A percentile compares a stretch with the other conserved stretches of the same genome.
These are phyloP conservation scores for Loris lydekkerianus DNA, from an alignment of 2,797 vertebrate species.

Conservation along the genomic window DNA sequence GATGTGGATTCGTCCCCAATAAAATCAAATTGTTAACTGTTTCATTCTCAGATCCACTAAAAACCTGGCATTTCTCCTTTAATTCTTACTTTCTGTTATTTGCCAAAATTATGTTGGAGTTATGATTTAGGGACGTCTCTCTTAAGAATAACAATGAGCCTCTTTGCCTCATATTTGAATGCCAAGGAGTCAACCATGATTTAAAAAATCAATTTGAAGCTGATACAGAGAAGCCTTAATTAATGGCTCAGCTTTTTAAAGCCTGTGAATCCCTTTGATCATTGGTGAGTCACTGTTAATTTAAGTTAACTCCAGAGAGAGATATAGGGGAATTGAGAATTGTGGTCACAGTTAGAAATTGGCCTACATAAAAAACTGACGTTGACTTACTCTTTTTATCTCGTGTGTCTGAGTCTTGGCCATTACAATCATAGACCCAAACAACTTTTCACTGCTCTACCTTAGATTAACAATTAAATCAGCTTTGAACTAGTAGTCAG, in stretches of 20 bases:
- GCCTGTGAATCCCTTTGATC: constrained; percentile 43
- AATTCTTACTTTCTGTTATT: constrained; percentile 43
- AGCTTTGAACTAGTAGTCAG: not conserved
- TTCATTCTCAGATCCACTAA: not conserved
- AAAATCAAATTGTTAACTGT: not conserved
- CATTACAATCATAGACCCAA: constrained; percentile 29
- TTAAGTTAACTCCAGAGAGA: constrained; percentile 46
- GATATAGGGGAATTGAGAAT: not conserved
- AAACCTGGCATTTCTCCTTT: constrained; percentile 19
- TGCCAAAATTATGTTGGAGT: constrained; percentile 46
- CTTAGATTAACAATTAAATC: constrained; percentile 46
- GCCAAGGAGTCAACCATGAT: constrained; percentile 22
- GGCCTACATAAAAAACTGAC: constrained; percentile 14
- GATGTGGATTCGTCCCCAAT: not conserved
- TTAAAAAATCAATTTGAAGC: constrained; percentile 54
- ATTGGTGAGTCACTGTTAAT: constrained; percentile 51
- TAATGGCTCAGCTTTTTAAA: constrained; percentile 55
- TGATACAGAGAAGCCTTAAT: constrained; percentile 50
- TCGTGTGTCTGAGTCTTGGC: not conserved
- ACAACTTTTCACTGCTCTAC: constrained; percentile 20
- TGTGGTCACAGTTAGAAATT: constrained; percentile 33
- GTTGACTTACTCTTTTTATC: not conserved
- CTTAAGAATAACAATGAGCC: constrained; percentile 20
- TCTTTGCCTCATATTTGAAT: constrained; percentile 37
- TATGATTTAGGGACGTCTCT: not conserved